Evolutionary conservation across 2,797 vertebrate genomes (phyloP).

Genomic region (Nyctalus aviator): DNA sequence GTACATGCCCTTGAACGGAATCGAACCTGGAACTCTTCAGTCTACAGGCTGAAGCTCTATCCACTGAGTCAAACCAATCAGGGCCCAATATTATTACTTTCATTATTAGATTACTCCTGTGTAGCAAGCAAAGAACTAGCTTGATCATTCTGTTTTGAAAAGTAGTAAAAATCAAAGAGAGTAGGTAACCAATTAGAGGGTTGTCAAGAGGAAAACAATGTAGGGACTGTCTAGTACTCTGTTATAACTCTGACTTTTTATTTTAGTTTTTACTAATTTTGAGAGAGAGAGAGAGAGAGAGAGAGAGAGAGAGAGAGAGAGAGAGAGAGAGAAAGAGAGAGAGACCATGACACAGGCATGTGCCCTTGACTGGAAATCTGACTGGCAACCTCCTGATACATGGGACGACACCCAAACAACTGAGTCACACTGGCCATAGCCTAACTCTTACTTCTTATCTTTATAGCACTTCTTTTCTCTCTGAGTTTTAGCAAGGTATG

Average conservation of each 20-base stretch:
- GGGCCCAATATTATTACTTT: neutral
- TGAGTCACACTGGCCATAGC: too few species aligned
- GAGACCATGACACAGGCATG: neutral
- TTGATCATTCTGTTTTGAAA: neutral
- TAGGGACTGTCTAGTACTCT: neutral
- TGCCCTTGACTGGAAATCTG: neutral
- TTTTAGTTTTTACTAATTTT: neutral
- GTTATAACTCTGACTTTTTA: neutral
- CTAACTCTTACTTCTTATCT: neutral
- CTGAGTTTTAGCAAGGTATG: neutral
- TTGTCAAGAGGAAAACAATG: neutral
- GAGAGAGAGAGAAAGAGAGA: neutral
- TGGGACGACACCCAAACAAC: neutral
- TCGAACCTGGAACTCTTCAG: too few species aligned
- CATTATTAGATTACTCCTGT: neutral
- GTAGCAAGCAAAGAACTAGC: neutral
- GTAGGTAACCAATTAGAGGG: neutral
- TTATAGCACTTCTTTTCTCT: neutral
- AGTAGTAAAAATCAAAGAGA: neutral
- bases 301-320: too few species aligned
- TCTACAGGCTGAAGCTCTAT: too few species aligned
- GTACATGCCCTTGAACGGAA: too few species aligned
- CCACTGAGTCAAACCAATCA: too few species aligned
- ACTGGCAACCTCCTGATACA: neutral
- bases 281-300: neutral